These are phyloP conservation scores for Forpus xanthops DNA, from an alignment of 2,797 vertebrate species.

Conservation along the genomic window DNA sequence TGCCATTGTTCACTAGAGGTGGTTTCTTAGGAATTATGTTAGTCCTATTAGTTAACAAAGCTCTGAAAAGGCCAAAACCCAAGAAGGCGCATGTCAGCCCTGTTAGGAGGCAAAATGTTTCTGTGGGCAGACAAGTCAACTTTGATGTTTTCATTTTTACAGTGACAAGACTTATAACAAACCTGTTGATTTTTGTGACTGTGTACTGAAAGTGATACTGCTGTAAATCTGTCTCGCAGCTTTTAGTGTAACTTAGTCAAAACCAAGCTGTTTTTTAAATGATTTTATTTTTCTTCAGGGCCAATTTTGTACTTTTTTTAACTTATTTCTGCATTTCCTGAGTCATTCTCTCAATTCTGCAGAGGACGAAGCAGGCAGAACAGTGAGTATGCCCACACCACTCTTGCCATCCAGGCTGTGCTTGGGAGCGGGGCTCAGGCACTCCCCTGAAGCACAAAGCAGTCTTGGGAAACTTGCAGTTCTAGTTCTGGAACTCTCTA, in stretches of 20 bases:
- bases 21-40: background rate
- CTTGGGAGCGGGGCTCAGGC: background rate
- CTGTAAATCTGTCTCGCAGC: constrained; percentile 31
- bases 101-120: background rate
- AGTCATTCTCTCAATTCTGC: constrained; percentile 26
- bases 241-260: constrained; percentile 4
- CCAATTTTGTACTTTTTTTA: constrained; percentile 27
- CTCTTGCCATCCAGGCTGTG: rapidly evolving
- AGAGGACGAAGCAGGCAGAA: background rate
- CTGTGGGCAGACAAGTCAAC: background rate
- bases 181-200: background rate
- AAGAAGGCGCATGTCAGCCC: background rate
- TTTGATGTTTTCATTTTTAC: background rate
- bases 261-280: background rate
- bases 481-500: background rate
- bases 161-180: background rate
- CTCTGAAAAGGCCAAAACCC: background rate
- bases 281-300: constrained; percentile 35
- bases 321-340: constrained; percentile 14
- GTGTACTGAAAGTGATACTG: background rate
- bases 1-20: background rate
- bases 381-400: background rate
- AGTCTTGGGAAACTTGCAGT: background rate
- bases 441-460: background rate
- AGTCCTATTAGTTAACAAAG: background rate